phyloP scores from a whole-genome alignment of 2,888 invertebrate genomes.

The Nomada lathburiana region DNA sequence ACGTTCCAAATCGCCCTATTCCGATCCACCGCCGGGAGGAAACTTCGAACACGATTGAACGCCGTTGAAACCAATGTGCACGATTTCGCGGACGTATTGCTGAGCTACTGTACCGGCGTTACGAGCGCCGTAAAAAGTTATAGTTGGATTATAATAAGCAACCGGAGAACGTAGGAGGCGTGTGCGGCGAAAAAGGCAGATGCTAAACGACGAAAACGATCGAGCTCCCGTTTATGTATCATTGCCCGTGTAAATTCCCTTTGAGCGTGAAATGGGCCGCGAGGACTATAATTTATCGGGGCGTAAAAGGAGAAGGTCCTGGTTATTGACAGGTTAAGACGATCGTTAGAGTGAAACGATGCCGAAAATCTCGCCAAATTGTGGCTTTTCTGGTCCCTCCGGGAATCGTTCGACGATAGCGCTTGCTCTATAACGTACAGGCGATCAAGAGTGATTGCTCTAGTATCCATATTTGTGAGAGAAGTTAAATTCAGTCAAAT shows the following conservation, averaged over 20 bases:
- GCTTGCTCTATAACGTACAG: background rate
- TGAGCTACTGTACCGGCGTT: conserved; percentile 68
- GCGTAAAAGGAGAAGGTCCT: conserved; percentile 76
- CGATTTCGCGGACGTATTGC: conserved; percentile 55
- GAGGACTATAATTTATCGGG: conserved; percentile 74
- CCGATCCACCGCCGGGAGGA: no score
- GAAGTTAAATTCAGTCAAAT: no score
- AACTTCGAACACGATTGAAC: conserved; percentile 47
- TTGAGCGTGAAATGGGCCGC: conserved; percentile 52
- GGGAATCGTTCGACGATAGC: background rate
- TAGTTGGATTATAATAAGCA: conserved; percentile 82
- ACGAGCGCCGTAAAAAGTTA: conserved; percentile 81
- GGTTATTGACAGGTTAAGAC: conserved; percentile 77
- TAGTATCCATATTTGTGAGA: no score
- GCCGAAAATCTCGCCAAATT: conserved; percentile 21
- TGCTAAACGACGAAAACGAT: conserved; percentile 70
- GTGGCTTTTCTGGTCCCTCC: background rate
- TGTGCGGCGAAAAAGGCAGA: conserved; percentile 58
- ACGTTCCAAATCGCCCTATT: background rate
- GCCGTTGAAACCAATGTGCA: conserved; percentile 62
- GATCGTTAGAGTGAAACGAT: conserved; percentile 63
- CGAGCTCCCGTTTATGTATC: conserved; percentile 73
- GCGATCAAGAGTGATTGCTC: no score
- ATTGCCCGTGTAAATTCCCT: conserved; percentile 72
- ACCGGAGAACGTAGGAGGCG: conserved; percentile 41